phyloP scores from a whole-genome alignment of 2,113 vertebrate genomes.

The Acinonyx jubatus region DNA sequence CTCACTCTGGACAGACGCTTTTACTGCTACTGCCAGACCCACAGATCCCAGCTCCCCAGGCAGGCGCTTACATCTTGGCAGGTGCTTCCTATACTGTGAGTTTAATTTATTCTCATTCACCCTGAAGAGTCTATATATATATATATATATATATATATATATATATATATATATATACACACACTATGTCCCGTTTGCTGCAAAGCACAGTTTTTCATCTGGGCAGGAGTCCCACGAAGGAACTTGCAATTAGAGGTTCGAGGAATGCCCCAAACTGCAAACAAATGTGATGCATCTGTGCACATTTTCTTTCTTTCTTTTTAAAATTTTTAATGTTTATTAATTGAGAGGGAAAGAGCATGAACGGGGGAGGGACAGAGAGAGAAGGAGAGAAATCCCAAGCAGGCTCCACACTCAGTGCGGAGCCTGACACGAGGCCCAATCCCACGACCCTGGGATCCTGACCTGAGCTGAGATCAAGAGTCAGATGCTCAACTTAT shows the following conservation, averaged over 20 bases:
- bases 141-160: too few relatives aligned
- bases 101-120: neutral
- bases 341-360: too few relatives aligned
- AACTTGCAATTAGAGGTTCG: too few relatives aligned
- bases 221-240: neutral
- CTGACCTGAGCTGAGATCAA: neutral
- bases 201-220: neutral
- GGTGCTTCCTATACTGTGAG: neutral
- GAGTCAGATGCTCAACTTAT: neutral
- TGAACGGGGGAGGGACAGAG: neutral
- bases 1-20: neutral
- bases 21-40: neutral
- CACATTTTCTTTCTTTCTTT: neutral
- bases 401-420: neutral
- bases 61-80: neutral
- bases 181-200: neutral
- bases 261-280: neutral
- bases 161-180: too few relatives aligned
- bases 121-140: neutral
- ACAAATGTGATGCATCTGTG: neutral
- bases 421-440: neutral
- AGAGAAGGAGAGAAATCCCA: neutral
- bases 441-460: neutral
- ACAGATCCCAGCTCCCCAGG: neutral
- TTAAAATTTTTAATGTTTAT: too few relatives aligned